Evolutionary conservation across 2,888 invertebrate species (phyloP).

Genomic region (Cryptocephalus moraei): DNA sequence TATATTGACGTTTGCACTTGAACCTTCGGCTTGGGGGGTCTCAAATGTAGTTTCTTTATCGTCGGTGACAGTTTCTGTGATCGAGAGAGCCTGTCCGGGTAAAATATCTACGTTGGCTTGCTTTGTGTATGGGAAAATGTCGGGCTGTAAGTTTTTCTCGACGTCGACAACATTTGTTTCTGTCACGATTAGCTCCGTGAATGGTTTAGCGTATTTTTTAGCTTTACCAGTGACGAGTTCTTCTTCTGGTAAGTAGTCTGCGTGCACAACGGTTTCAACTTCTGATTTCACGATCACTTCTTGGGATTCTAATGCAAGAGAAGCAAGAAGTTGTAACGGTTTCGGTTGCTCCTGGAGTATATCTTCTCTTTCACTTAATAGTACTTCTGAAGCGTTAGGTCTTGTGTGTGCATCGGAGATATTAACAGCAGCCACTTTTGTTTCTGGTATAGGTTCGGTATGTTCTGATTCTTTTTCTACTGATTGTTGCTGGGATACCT

Average conservation of each 20-base stretch:
- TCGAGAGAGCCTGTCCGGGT: constrained; percentile 49
- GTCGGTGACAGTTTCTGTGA: constrained; percentile 46
- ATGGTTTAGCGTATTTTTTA: constrained; percentile 39
- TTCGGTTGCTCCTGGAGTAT: constrained; percentile 31
- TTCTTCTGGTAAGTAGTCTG: constrained; percentile 37
- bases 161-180: constrained; percentile 47
- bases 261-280: constrained; percentile 37
- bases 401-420: constrained; percentile 30
- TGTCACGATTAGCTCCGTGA: constrained; percentile 43
- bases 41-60: constrained; percentile 43
- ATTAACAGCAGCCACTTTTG: constrained; percentile 31
- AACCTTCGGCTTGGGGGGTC: constrained; percentile 33
- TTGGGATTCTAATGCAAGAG: constrained; percentile 36
- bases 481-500: constrained; percentile 42
- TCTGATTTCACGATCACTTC: constrained; percentile 41
- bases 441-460: constrained; percentile 27
- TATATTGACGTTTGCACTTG: constrained; percentile 45
- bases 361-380: constrained; percentile 39
- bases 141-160: constrained; percentile 37
- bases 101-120: constrained; percentile 45
- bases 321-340: constrained; percentile 35
- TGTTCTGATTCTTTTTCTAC: constrained; percentile 41
- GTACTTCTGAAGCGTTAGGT: constrained; percentile 36
- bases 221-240: constrained; percentile 38
- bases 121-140: constrained; percentile 45